phyloP scores from a whole-genome alignment of 2,797 vertebrate species.

The Xenopus petersii region DNA sequence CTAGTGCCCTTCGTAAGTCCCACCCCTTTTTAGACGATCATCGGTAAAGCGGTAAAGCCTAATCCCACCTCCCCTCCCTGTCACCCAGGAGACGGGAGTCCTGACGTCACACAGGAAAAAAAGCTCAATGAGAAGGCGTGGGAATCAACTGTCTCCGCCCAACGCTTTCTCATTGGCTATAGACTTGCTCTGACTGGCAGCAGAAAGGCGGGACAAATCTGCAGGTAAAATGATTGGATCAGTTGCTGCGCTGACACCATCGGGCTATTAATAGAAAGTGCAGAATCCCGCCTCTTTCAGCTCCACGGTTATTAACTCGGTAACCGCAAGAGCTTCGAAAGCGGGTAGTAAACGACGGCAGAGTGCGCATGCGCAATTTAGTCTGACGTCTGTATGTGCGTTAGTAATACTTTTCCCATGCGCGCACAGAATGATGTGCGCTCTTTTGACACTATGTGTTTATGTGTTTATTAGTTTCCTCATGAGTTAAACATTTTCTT shows the following conservation, averaged over 20 bases:
- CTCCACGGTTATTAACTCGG: not conserved
- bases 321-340: not conserved
- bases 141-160: slow-evolving; percentile 20
- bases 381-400: too few relatives aligned
- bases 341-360: too few relatives aligned
- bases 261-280: slow-evolving; percentile 29
- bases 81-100: slow-evolving; percentile 39
- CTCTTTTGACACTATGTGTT: too few relatives aligned
- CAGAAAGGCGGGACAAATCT: not conserved
- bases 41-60: not conserved
- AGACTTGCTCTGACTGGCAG: slow-evolving; percentile 1
- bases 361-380: too few relatives aligned
- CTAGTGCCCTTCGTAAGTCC: not conserved
- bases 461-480: too few relatives aligned
- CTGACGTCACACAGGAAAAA: slow-evolving; percentile 22
- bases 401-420: too few relatives aligned
- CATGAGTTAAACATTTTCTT: too few relatives aligned
- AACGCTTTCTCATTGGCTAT: not conserved
- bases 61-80: slow-evolving; percentile 16
- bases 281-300: slow-evolving; percentile 12
- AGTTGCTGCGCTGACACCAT: slow-evolving; percentile 13
- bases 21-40: slow-evolving; percentile 26
- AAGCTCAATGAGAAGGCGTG: slow-evolving; percentile 38
- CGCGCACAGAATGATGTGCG: too few relatives aligned
- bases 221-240: slow-evolving; percentile 21